A percentile compares a stretch with the other conserved stretches of the same genome.
Conservation (phyloP, 2,888 invertebrate genomes). For the Lasius fuliginosus region DNA sequence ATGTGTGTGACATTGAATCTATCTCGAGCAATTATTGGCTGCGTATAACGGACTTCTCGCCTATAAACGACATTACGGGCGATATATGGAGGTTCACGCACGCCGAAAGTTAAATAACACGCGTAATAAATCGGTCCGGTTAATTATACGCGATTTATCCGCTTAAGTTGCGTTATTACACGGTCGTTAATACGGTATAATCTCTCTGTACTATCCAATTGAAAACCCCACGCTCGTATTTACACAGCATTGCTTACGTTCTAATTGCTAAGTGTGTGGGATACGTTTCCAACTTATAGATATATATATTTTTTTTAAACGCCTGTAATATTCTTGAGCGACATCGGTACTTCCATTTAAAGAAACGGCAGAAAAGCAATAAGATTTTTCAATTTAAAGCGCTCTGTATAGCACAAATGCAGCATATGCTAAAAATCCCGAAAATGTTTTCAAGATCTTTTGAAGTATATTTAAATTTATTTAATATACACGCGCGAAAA, state of each 20-base stretch:
- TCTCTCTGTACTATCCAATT: conserved; percentile 12
- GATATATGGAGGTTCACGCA: conserved; percentile 8
- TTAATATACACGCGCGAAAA: not conserved
- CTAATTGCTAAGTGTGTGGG: conserved; percentile 46
- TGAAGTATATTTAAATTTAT: not conserved
- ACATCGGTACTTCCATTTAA: conserved; percentile 3
- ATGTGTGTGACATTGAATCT: conserved; percentile 8
- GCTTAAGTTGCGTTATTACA: conserved; percentile 54
- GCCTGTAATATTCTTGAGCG: not conserved
- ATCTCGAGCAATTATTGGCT: not conserved
- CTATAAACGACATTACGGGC: conserved; percentile 20
- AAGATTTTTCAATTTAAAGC: not conserved
- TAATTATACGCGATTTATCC: conserved; percentile 59
- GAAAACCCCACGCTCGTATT: conserved; percentile 27
- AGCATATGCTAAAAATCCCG: not conserved
- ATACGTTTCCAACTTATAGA: conserved; percentile 25
- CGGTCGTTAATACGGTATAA: conserved; percentile 36
- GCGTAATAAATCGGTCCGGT: conserved; percentile 36
- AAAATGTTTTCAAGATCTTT: not conserved
- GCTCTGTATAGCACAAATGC: not conserved
- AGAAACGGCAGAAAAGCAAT: not conserved
- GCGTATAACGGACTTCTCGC: not conserved
- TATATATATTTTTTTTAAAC: conserved; percentile 15
- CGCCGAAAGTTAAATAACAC: conserved; percentile 61
- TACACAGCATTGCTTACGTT: conserved; percentile 19